phyloP scores from a whole-genome alignment of 2,113 vertebrate genomes.

The Marmota flaviventris region DNA sequence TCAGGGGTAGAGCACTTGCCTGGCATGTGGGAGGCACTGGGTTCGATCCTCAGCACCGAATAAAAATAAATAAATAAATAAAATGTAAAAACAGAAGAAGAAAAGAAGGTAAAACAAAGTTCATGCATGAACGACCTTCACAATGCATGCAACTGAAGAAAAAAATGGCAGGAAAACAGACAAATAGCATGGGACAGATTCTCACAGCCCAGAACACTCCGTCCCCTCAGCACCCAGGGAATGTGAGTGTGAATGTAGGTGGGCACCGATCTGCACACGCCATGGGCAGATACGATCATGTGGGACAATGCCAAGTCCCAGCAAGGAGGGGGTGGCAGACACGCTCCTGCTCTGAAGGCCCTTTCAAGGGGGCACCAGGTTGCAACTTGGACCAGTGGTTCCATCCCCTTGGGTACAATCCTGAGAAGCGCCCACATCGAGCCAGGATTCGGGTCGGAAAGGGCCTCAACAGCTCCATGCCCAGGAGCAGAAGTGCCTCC shows the following conservation, averaged over 20 bases:
- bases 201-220: neutral
- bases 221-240: neutral
- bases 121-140: neutral
- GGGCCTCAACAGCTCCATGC: neutral
- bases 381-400: neutral
- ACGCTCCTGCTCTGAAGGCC: neutral
- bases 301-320: too few relatives aligned
- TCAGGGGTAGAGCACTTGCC: too few relatives aligned
- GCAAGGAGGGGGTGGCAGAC: neutral
- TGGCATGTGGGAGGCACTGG: too few relatives aligned
- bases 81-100: too few relatives aligned
- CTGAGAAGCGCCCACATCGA: neutral
- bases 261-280: too few relatives aligned
- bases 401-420: rapidly evolving
- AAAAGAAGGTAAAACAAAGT: neutral
- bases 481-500: neutral
- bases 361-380: neutral
- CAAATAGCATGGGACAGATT: too few relatives aligned
- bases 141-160: neutral
- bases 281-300: rapidly evolving
- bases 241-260: neutral
- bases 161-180: neutral
- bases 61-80: too few relatives aligned
- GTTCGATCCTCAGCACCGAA: too few relatives aligned
- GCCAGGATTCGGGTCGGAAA: neutral